phyloP scores from a whole-genome alignment of 1,140 invertebrate genomes.

The Apocrypta bakeri region DNA sequence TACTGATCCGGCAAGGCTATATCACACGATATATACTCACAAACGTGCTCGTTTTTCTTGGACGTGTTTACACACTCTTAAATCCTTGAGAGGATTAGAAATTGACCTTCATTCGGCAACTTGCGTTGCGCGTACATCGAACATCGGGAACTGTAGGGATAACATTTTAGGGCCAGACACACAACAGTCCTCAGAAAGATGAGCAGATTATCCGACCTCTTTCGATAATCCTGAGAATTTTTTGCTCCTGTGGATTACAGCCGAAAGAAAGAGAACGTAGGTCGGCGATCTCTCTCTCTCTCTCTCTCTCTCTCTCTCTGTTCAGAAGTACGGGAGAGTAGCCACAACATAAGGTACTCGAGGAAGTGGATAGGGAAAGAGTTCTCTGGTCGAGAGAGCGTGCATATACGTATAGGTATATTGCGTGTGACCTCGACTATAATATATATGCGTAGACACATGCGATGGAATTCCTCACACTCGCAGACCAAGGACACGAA shows the following conservation, averaged over 20 bases:
- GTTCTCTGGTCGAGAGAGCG: not conserved
- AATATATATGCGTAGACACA: too few species aligned
- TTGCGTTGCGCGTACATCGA: conserved; percentile 26
- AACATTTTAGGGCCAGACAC: conserved; percentile 13
- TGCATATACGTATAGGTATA: not conserved
- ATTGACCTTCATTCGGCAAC: conserved; percentile 64
- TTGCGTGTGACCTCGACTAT: conserved; percentile 45
- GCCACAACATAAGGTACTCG: conserved; percentile 37
- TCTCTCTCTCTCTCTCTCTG: too few species aligned
- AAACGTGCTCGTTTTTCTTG: conserved; percentile 58
- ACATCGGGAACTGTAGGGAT: not conserved
- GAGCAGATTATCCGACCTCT: conserved; percentile 41
- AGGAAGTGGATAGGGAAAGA: conserved; percentile 30
- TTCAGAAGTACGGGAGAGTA: not conserved
- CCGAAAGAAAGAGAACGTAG: conserved; percentile 11
- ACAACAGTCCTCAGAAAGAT: conserved; percentile 17
- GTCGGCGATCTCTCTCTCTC: too few species aligned
- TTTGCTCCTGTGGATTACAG: conserved; percentile 4
- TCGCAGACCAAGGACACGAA: conserved; percentile 40
- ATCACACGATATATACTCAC: not conserved
- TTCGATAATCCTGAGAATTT: conserved; percentile 56
- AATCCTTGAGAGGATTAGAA: conserved; percentile 69
- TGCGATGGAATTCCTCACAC: conserved; percentile 39
- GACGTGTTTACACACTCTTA: not conserved
- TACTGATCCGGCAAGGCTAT: conserved; percentile 21